Evolutionary conservation across 2,797 vertebrate species (phyloP), one percentile per base, ranked within the genome.

Genomic region (Cirrhinus mrigala): DNA sequence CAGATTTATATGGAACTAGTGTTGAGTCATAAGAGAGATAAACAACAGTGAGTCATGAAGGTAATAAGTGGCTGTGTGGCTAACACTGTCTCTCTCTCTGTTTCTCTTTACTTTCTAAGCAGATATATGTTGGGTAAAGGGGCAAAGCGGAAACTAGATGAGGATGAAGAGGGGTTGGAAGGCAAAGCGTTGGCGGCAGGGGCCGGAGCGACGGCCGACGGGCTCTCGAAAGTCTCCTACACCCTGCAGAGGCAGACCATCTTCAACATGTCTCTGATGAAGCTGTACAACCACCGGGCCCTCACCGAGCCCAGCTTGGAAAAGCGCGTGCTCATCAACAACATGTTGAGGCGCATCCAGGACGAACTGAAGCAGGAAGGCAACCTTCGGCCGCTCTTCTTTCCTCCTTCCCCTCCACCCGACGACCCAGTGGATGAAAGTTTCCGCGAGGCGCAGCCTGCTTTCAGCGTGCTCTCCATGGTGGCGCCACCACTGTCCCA

Each of bases 81-180:
- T 88, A 60, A 78, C 83, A 29, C 64, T 46, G 69, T 3, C 58
- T 64, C 22, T 79, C 54, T 7, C 6, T 66, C 64, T 69, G 52
- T 78, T 12, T 81, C 69, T 84, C 71, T 81, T 22, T 87, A 27
- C 91, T 83, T 86, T 81, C 92, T 73, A 84, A 94, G 44, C 94
- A 99, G 98, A 99, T 99, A 97, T 98, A 99, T 99, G 98, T 99
- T 98, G 96, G 97, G 97, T 96, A 99, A 99, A 98, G 97, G 97
- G 94, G 97, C 96, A 95, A 99, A 99, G 93, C 97, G 98, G 93
- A 99, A 99, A 95, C 96, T 99, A 97, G 97, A 98, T 85, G 97
- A 99, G 96, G 96, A 99, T 98, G 98, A 99, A 97, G 98, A 98
- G 95, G 97, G 97, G 95, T 89, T 99, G 98, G 98, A 98, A 98